A percentile compares a stretch with the other conserved stretches of the same genome.
These are phyloP conservation scores for Azorinus chamasolen DNA, from an alignment of 2,888 invertebrate genomes.

Conservation along the genomic window DNA sequence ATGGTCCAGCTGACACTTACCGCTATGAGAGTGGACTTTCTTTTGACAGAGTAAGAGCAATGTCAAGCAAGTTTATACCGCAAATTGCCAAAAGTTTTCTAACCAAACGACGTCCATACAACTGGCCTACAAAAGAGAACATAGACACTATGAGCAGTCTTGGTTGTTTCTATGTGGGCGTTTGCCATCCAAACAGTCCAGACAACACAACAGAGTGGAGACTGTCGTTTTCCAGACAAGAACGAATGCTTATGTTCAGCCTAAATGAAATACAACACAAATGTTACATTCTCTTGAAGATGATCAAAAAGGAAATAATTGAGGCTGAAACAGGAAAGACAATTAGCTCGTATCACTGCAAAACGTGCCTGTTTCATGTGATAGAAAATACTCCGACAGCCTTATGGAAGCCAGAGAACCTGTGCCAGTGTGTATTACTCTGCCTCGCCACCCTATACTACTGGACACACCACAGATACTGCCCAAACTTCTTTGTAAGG, in stretches of 20 bases:
- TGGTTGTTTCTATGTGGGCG: slow-evolving; percentile 17
- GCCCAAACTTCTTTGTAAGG: slow-evolving; percentile 20
- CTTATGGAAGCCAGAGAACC: slow-evolving; percentile 8
- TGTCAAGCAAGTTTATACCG: slow-evolving; percentile 3
- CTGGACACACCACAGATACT: slow-evolving; percentile 8
- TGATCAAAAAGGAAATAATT: slow-evolving; percentile 19
- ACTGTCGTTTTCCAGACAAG: slow-evolving; percentile 26
- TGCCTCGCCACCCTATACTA: slow-evolving; percentile 1
- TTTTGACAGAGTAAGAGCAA: slow-evolving; percentile 1
- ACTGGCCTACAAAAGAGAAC: slow-evolving; percentile 3
- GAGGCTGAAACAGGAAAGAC: not conserved
- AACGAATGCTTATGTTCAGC: slow-evolving; percentile 28
- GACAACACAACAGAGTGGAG: slow-evolving; percentile 28
- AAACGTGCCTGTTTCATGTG: slow-evolving; percentile 14
- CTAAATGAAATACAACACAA: slow-evolving; percentile 27
- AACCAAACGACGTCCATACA: not conserved
- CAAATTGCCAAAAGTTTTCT: not conserved
- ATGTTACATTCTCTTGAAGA: slow-evolving; percentile 40
- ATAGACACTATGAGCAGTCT: not conserved
- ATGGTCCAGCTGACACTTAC: slow-evolving; percentile 17
- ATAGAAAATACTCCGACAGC: not conserved
- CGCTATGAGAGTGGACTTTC: not conserved
- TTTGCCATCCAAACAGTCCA: slow-evolving; percentile 12
- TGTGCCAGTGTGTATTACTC: not conserved
- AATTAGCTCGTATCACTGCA: slow-evolving; percentile 23